Conservation (phyloP, 2,797 vertebrate genomes). For the Muscicapa striata region DNA sequence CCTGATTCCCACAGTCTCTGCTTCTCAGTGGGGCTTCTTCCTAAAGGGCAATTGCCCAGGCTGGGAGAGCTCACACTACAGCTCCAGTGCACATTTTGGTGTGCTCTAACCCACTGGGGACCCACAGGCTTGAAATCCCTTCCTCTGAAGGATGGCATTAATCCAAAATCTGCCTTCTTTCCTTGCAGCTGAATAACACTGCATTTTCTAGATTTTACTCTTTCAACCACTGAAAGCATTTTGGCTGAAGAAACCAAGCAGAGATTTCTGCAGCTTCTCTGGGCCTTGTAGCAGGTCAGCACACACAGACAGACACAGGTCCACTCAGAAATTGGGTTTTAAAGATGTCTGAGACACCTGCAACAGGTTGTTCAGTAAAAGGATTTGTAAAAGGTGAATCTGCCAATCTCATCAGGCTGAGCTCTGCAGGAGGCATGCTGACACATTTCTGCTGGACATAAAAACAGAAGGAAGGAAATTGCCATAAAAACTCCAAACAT, state of each 20-base stretch:
- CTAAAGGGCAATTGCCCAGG: not conserved
- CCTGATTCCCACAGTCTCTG: not conserved
- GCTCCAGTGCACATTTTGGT: not conserved
- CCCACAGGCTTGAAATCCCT: not conserved
- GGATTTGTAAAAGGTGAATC: not conserved
- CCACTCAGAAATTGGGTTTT: not conserved
- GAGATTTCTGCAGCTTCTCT: not conserved
- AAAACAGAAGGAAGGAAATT: not conserved
- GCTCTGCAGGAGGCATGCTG: not conserved
- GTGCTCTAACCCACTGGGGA: not conserved
- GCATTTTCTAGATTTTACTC: not conserved
- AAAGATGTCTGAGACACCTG: not conserved
- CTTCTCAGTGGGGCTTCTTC: not conserved
- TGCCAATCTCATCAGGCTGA: not conserved
- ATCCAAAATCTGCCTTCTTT: not conserved
- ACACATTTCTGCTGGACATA: not conserved
- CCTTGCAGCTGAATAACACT: not conserved
- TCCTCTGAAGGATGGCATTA: not conserved
- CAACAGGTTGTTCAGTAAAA: not conserved
- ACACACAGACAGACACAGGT: accelerated
- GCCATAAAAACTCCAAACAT: too few species aligned
- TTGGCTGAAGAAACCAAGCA: not conserved
- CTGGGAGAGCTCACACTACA: not conserved
- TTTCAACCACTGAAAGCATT: not conserved
- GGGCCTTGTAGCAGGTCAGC: not conserved